Conservation (phyloP, 2,797 vertebrate species). For the Peromyscus eremicus region DNA sequence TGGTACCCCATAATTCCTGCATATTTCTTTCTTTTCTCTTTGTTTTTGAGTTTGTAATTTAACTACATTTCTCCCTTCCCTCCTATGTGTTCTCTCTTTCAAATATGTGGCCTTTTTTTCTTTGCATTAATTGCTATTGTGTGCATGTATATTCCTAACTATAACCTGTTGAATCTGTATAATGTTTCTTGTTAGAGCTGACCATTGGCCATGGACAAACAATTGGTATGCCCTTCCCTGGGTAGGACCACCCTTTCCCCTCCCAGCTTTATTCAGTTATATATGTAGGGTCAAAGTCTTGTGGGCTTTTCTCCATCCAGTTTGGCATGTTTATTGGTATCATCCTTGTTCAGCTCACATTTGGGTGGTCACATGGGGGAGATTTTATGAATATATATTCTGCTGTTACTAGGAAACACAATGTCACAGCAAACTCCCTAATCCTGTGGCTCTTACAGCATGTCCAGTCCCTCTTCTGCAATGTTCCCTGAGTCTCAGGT, state of each 20-base stretch:
- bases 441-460: no score
- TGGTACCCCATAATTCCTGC: not conserved
- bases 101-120: not conserved
- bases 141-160: not conserved
- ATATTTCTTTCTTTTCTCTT: not conserved
- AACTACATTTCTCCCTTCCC: not conserved
- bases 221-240: not conserved
- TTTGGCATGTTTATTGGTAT: no score
- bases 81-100: not conserved
- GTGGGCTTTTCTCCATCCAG: no score
- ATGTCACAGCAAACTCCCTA: no score
- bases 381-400: no score
- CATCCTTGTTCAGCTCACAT: no score
- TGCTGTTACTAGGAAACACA: no score
- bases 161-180: not conserved
- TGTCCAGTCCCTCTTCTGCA: no score
- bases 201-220: not conserved
- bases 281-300: not conserved
- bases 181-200: not conserved
- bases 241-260: not conserved
- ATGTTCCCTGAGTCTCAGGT: no score
- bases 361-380: no score
- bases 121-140: not conserved
- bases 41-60: not conserved
- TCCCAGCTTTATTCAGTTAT: not conserved